A percentile compares a stretch with the other conserved stretches of the same genome.
Evolutionary conservation across 2,888 invertebrate species (phyloP).

Genomic region (Tipula lateralis): DNA sequence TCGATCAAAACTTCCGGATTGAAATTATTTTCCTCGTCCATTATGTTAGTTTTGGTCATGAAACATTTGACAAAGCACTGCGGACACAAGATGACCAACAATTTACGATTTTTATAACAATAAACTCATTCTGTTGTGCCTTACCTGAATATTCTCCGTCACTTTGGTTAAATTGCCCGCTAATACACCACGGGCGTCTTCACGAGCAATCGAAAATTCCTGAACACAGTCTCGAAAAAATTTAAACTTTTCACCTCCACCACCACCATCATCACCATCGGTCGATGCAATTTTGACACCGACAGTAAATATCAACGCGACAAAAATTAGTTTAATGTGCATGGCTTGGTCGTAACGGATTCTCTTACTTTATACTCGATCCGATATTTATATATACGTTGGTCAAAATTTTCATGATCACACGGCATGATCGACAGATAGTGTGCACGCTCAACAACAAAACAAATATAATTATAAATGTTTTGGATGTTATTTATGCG

Average conservation of each 20-base stretch:
- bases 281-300: neutral
- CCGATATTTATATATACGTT: neutral
- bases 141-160: neutral
- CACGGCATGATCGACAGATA: neutral
- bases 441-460: neutral
- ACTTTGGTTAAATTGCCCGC: neutral
- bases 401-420: neutral
- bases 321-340: neutral
- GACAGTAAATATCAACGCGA: neutral
- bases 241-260: neutral
- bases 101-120: too few relatives aligned
- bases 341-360: neutral
- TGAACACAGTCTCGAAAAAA: neutral
- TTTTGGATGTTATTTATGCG: too few relatives aligned
- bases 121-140: neutral
- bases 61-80: neutral
- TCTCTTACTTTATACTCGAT: neutral
- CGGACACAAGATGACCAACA: neutral
- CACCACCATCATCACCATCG: neutral
- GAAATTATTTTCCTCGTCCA: neutral
- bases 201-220: neutral
- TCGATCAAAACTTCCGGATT: neutral
- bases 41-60: neutral
- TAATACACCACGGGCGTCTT: neutral
- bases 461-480: neutral